Conservation (phyloP, 2,797 vertebrate genomes). For the Synaphobranchus kaupii region DNA sequence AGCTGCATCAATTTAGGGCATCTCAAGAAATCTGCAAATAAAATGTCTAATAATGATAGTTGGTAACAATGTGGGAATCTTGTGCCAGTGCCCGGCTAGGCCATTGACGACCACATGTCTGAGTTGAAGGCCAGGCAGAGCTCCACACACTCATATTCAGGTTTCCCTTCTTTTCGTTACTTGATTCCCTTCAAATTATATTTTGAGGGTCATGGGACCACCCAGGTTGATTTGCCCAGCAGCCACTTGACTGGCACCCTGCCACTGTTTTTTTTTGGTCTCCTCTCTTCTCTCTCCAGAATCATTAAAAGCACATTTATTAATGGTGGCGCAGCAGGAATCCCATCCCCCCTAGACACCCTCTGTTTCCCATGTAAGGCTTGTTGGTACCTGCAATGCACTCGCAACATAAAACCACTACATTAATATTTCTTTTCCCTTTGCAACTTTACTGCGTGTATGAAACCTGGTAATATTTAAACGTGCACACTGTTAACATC, state of each 20-base stretch:
- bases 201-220: conserved; percentile 20
- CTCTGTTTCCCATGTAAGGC: conserved; percentile 78
- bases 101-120: neutral
- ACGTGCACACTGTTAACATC: conserved; percentile 97
- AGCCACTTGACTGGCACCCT: neutral
- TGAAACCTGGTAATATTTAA: conserved; percentile 94
- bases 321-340: conserved; percentile 29
- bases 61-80: neutral
- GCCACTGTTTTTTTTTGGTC: neutral
- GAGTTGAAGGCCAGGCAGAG: neutral
- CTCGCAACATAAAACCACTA: conserved; percentile 79
- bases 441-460: conserved; percentile 89
- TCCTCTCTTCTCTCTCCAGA: conserved; percentile 9
- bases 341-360: conserved; percentile 70
- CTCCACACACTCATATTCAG: neutral
- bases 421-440: conserved; percentile 83
- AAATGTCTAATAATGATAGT: neutral
- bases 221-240: neutral
- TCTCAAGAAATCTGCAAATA: neutral
- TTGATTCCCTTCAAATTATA: neutral
- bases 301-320: conserved; percentile 30
- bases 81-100: neutral
- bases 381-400: conserved; percentile 76
- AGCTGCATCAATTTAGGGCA: neutral
- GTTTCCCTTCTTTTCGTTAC: neutral